Evolutionary conservation across 2,113 vertebrate species (phyloP).

Genomic region (Nyctereutes procyonoides): DNA sequence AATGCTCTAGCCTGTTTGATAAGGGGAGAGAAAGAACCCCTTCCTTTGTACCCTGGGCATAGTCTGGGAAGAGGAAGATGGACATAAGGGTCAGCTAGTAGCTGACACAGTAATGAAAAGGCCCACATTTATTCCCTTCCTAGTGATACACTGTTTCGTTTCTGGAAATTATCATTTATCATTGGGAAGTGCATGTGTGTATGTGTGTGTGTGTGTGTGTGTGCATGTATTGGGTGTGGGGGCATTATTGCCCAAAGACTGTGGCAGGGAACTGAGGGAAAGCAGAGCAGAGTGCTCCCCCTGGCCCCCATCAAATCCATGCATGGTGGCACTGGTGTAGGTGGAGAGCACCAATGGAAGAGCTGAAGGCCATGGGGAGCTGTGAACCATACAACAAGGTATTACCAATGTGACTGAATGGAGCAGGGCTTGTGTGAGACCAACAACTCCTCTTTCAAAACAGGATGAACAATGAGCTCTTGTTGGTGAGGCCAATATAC

Average conservation of each 20-base stretch:
- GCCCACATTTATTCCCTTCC: neutral
- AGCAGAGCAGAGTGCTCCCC: accelerated
- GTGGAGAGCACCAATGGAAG: neutral
- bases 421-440: neutral
- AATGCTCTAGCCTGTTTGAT: neutral
- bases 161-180: neutral
- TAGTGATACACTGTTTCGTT: neutral
- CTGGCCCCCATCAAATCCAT: neutral
- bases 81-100: neutral
- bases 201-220: neutral
- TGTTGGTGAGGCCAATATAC: neutral
- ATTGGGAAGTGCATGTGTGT: neutral
- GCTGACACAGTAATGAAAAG: neutral
- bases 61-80: neutral
- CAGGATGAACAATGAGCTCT: neutral
- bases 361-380: neutral
- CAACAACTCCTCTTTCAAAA: neutral
- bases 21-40: neutral
- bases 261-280: neutral
- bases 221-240: neutral
- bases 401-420: neutral
- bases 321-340: neutral
- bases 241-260: neutral
- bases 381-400: neutral
- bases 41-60: neutral